A percentile compares a stretch with the other conserved stretches of the same genome.
These are phyloP conservation scores for Machimus rusticus DNA, from an alignment of 2,888 invertebrate genomes.

Conservation along the genomic window DNA sequence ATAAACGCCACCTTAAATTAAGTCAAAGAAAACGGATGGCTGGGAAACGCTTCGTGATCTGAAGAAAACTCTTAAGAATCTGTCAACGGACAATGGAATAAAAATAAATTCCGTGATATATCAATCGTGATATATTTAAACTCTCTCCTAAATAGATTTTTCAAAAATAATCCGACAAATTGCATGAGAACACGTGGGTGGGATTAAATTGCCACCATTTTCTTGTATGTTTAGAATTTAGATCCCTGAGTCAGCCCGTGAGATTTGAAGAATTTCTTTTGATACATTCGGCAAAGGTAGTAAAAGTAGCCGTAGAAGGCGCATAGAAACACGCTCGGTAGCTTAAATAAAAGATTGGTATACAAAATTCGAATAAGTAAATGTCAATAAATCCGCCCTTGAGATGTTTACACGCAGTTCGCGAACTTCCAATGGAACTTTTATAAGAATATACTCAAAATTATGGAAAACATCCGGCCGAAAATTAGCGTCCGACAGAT, in stretches of 20 bases:
- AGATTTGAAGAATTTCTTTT: neutral
- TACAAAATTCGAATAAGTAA: neutral
- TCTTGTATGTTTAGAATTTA: neutral
- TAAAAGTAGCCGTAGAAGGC: neutral
- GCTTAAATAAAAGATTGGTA: neutral
- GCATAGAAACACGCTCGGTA: neutral
- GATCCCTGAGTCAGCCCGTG: neutral
- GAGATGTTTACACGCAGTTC: neutral
- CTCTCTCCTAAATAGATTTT: constrained; percentile 18
- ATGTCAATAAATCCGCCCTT: neutral
- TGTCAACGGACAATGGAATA: constrained; percentile 4
- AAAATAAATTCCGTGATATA: constrained; percentile 21
- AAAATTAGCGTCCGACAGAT: neutral
- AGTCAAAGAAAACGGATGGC: neutral
- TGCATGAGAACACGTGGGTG: constrained; percentile 30
- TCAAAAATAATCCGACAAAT: constrained; percentile 30
- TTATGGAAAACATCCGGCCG: neutral
- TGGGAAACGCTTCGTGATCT: neutral
- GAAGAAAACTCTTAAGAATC: neutral
- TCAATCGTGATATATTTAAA: constrained; percentile 12
- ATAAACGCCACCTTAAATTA: constrained; percentile 22
- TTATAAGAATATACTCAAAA: neutral
- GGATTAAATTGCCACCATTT: neutral
- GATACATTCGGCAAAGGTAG: neutral
- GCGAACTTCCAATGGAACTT: neutral